Evolutionary conservation across 2,113 vertebrate species (phyloP).

Genomic region (Paradisaea rubra): DNA sequence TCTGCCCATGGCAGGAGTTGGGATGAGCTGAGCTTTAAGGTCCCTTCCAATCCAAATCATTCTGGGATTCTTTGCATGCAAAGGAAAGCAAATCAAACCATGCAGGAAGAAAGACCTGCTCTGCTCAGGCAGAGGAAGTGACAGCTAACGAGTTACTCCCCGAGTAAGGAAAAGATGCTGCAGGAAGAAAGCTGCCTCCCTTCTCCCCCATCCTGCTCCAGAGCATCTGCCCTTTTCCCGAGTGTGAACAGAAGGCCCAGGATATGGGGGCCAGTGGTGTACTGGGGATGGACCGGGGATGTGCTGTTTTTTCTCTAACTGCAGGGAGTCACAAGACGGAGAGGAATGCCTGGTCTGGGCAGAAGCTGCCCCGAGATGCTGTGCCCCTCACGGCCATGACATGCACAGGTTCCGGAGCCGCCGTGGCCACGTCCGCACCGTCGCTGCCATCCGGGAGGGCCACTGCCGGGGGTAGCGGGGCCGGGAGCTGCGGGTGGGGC

Average conservation of each 20-base stretch:
- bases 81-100: neutral
- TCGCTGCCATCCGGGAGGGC: slow-evolving; percentile 66
- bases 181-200: neutral
- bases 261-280: rapidly evolving
- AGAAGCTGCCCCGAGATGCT: slow-evolving; percentile 41
- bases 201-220: neutral
- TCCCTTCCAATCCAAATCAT: neutral
- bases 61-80: neutral
- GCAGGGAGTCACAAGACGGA: slow-evolving; percentile 60
- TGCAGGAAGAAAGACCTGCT: neutral
- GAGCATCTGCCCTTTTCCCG: neutral
- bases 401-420: slow-evolving; percentile 59
- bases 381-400: slow-evolving; percentile 43
- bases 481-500: neutral
- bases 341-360: slow-evolving; percentile 65
- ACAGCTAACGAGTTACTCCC: neutral
- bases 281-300: neutral
- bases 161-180: neutral
- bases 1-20: neutral
- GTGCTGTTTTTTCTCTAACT: neutral
- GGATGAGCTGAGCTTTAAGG: neutral
- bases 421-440: neutral
- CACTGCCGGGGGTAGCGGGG: slow-evolving; percentile 43
- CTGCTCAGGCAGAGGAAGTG: neutral
- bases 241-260: rapidly evolving